Conservation (phyloP, 2,113 vertebrate species). For the Setophaga coronata region DNA sequence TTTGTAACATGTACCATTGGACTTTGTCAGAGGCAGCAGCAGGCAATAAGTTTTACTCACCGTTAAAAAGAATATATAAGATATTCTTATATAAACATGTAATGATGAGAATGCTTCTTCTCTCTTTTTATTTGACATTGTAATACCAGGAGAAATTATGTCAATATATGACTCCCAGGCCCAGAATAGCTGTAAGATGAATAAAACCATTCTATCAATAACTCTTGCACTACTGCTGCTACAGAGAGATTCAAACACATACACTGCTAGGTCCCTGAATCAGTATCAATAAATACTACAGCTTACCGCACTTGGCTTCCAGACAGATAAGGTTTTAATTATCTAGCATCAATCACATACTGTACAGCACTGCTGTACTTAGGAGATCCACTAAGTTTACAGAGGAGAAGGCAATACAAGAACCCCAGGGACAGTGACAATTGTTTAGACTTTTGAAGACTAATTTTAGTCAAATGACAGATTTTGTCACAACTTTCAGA, state of each 20-base stretch:
- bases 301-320: not conserved
- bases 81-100: not conserved
- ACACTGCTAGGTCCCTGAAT: not conserved
- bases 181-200: slow-evolving; percentile 10
- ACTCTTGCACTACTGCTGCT: not conserved
- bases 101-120: not conserved
- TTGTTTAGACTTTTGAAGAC: not conserved
- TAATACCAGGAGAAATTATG: not conserved
- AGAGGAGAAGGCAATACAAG: not conserved
- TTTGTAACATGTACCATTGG: slow-evolving; percentile 3
- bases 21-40: not conserved
- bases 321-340: slow-evolving; percentile 29
- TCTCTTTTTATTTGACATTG: slow-evolving; percentile 1
- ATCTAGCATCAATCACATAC: not conserved
- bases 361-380: not conserved
- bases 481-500: not conserved
- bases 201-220: not conserved
- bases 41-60: slow-evolving; percentile 6
- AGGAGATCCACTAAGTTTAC: not conserved
- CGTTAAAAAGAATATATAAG: not conserved
- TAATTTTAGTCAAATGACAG: not conserved
- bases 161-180: not conserved
- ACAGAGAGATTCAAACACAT: not conserved
- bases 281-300: not conserved
- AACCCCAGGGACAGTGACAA: not conserved